Conservation (phyloP, 2,113 vertebrate genomes). For the Chaetodon trifascialis region DNA sequence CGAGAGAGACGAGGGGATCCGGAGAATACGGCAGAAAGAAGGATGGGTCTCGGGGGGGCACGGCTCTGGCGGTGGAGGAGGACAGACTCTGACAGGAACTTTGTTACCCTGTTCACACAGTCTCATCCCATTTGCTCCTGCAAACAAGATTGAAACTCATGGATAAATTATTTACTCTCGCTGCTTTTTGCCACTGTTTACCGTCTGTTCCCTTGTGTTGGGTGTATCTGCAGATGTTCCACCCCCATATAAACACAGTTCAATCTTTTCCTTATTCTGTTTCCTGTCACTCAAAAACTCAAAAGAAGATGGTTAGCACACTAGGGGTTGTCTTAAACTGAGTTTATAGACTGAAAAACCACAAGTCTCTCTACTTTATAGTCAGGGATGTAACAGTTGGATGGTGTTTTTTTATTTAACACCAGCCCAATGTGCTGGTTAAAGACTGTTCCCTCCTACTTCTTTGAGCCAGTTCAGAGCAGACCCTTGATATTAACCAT, state of each 20-base stretch:
- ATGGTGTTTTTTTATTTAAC: not conserved
- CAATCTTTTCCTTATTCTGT: constrained; percentile 50
- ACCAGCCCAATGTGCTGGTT: not conserved
- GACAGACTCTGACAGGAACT: constrained; percentile 67
- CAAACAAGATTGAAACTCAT: constrained; percentile 47
- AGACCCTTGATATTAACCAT: constrained; percentile 11
- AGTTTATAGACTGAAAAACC: constrained; percentile 42
- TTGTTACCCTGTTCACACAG: constrained; percentile 53
- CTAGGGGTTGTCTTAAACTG: constrained; percentile 30
- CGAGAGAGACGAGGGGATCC: constrained; percentile 29
- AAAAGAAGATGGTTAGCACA: constrained; percentile 34
- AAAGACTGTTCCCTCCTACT: not conserved
- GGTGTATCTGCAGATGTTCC: constrained; percentile 24
- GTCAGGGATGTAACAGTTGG: constrained; percentile 44
- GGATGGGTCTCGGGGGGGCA: constrained; percentile 47
- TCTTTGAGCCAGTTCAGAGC: constrained; percentile 2
- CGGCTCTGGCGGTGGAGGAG: constrained; percentile 30
- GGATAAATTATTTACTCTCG: constrained; percentile 67
- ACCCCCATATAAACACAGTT: constrained; percentile 28
- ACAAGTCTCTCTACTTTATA: constrained; percentile 49
- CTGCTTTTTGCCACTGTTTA: constrained; percentile 44
- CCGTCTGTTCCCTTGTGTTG: constrained; percentile 2
- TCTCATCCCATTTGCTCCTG: constrained; percentile 56
- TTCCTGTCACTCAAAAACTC: constrained; percentile 54
- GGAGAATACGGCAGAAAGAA: constrained; percentile 23